Evolutionary conservation across 2,888 invertebrate species (phyloP).

Genomic region (Synergus itoensis): DNA sequence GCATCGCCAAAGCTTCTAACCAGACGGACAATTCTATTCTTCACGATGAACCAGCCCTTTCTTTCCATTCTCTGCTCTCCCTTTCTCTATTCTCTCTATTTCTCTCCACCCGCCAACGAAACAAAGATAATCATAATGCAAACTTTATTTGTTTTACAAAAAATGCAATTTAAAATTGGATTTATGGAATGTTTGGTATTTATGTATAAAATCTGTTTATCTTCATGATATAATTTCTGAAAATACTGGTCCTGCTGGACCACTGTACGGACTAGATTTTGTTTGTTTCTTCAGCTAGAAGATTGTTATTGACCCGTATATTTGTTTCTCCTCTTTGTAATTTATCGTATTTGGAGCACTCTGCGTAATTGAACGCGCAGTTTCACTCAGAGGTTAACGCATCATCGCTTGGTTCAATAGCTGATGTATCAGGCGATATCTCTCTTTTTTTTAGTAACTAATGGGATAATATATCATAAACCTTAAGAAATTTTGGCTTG

Average conservation of each 20-base stretch:
- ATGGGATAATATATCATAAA: no score
- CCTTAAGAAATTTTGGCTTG: no score
- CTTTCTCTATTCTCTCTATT: no score
- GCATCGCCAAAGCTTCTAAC: background rate
- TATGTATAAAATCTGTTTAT: no score
- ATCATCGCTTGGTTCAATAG: background rate
- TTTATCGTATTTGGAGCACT: constrained; percentile 16
- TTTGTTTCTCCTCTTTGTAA: background rate
- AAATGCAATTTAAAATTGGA: no score
- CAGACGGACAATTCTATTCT: constrained; percentile 9
- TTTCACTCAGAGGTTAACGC: background rate
- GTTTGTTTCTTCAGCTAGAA: background rate
- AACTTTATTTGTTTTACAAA: no score
- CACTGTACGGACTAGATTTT: background rate
- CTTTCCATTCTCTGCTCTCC: background rate
- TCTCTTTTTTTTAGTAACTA: background rate
- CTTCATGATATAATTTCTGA: no score
- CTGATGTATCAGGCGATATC: background rate
- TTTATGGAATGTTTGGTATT: no score
- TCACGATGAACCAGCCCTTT: background rate
- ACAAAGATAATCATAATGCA: no score
- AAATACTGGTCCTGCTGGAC: background rate
- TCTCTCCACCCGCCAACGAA: no score
- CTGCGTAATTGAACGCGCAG: constrained; percentile 6
- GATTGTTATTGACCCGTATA: background rate